Evolutionary conservation across 2,113 vertebrate species (phyloP).

Genomic region (Macaca fascicularis): DNA sequence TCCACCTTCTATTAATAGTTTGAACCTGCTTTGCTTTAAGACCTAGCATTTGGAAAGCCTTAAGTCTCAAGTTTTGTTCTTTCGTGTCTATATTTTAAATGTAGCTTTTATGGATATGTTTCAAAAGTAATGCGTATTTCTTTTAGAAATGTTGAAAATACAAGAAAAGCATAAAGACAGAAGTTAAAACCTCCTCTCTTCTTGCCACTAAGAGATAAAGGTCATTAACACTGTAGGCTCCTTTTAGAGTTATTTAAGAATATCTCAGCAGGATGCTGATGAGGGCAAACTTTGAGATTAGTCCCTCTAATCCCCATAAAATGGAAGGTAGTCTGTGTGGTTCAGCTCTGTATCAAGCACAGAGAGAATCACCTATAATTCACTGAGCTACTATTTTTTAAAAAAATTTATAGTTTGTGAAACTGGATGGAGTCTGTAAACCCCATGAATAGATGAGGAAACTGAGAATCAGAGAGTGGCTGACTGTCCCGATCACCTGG

Average conservation of each 20-base stretch:
- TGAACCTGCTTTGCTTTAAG: not conserved
- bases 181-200: not conserved
- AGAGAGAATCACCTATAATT: not conserved
- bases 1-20: not conserved
- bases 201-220: not conserved
- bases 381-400: not conserved
- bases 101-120: not conserved
- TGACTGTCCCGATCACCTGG: not conserved
- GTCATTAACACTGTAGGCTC: not conserved
- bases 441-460: not conserved
- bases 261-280: not conserved
- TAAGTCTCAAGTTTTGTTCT: not conserved
- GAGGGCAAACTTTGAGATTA: not conserved
- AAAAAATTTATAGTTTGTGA: not conserved
- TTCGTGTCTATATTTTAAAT: not conserved
- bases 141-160: constrained; percentile 30
- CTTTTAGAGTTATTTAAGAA: not conserved
- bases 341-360: not conserved
- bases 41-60: not conserved
- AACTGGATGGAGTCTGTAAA: not conserved
- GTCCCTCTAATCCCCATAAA: not conserved
- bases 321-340: not conserved
- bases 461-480: not conserved
- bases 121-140: not conserved
- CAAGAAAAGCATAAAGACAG: not conserved